A percentile compares a stretch with the other conserved stretches of the same genome.
Conservation (phyloP, 2,888 invertebrate genomes). For the Molanna angustata region DNA sequence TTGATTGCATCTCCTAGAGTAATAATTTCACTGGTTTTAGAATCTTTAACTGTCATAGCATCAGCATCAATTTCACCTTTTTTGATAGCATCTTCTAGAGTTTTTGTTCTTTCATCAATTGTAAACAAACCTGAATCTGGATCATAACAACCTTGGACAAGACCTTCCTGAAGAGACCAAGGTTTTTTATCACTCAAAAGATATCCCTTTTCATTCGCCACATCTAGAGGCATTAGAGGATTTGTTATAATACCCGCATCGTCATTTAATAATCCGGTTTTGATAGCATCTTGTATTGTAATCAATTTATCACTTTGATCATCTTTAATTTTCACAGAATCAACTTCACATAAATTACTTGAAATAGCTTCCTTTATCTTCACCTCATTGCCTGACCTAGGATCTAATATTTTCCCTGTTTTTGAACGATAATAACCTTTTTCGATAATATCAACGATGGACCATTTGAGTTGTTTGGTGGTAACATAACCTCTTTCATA, state of each 20-base stretch:
- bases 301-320: slow-evolving; percentile 65
- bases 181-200: slow-evolving; percentile 76
- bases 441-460: slow-evolving; percentile 70
- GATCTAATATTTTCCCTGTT: slow-evolving; percentile 73
- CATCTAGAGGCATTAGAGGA: slow-evolving; percentile 70
- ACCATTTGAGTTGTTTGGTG: slow-evolving; percentile 68
- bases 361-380: slow-evolving; percentile 74
- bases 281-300: slow-evolving; percentile 67
- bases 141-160: slow-evolving; percentile 78
- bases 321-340: slow-evolving; percentile 70
- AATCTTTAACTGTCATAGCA: slow-evolving; percentile 76
- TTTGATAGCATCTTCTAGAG: slow-evolving; percentile 71
- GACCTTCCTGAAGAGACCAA: slow-evolving; percentile 78
- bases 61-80: slow-evolving; percentile 73
- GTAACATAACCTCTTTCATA: slow-evolving; percentile 67
- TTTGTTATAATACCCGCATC: slow-evolving; percentile 66
- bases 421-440: slow-evolving; percentile 74
- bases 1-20: slow-evolving; percentile 77
- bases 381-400: slow-evolving; percentile 69
- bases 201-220: slow-evolving; percentile 79
- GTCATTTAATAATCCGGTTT: slow-evolving; percentile 66
- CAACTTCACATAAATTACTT: slow-evolving; percentile 68
- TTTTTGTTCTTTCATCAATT: slow-evolving; percentile 66
- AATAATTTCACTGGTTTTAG: slow-evolving; percentile 75
- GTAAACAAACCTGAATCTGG: slow-evolving; percentile 68